phyloP scores from a whole-genome alignment of 2,888 invertebrate genomes.

The Mimumesa dahlbomi region DNA sequence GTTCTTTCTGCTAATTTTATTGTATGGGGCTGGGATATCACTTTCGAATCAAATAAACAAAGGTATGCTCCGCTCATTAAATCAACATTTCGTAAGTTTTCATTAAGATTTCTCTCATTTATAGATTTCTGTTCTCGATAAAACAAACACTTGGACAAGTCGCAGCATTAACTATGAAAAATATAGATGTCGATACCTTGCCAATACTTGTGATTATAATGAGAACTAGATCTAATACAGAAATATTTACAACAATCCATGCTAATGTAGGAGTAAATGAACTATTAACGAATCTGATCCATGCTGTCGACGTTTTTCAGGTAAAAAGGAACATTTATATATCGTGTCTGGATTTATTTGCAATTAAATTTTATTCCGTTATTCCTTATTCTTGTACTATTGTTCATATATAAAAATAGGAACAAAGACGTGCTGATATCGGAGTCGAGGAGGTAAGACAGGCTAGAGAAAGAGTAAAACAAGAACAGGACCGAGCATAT shows the following conservation, averaged over 20 bases:
- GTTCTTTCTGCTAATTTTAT: slow-evolving; percentile 94
- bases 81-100: slow-evolving; percentile 6
- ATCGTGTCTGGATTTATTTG: too few relatives aligned
- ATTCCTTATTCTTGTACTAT: not conserved
- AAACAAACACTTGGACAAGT: slow-evolving; percentile 89
- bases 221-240: slow-evolving; percentile 92
- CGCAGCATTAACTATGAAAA: slow-evolving; percentile 91
- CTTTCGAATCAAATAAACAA: slow-evolving; percentile 91
- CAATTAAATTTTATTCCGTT: too few relatives aligned
- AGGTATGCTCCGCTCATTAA: slow-evolving; percentile 82
- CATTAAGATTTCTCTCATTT: slow-evolving; percentile 23
- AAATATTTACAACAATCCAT: slow-evolving; percentile 94
- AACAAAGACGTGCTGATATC: slow-evolving; percentile 86
- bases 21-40: slow-evolving; percentile 98
- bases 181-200: slow-evolving; percentile 92
- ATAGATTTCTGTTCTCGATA: slow-evolving; percentile 88
- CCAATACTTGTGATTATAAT: slow-evolving; percentile 95
- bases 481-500: slow-evolving; percentile 97
- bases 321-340: too few relatives aligned
- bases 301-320: slow-evolving; percentile 91
- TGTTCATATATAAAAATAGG: slow-evolving; percentile 81
- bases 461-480: slow-evolving; percentile 93
- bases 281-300: slow-evolving; percentile 91
- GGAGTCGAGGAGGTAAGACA: slow-evolving; percentile 95
- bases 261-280: slow-evolving; percentile 96